Evolutionary conservation across 2,888 invertebrate genomes (phyloP).

Genomic region (Cotesia congregata): DNA sequence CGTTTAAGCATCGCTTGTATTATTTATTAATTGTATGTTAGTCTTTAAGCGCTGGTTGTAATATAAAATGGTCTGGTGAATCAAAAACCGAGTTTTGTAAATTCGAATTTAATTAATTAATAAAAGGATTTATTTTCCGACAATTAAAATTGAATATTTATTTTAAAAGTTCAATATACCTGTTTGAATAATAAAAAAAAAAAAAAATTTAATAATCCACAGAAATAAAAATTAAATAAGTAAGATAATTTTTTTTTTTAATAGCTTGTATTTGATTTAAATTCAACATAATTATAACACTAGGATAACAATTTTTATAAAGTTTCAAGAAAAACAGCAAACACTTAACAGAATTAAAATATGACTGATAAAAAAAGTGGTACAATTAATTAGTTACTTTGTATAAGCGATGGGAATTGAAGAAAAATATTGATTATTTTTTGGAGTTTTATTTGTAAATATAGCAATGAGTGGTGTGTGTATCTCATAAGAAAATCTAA

Average conservation of each 20-base stretch:
- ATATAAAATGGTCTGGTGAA: not conserved
- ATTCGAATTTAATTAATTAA: not conserved
- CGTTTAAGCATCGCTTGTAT: not conserved
- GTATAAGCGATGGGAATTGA: not conserved
- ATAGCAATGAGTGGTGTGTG: not conserved
- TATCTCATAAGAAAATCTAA: not conserved
- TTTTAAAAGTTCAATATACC: not conserved
- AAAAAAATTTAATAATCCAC: too few species aligned
- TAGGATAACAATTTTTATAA: too few species aligned
- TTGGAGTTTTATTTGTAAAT: not conserved
- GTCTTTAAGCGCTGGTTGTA: not conserved
- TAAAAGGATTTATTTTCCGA: not conserved
- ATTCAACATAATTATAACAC: too few species aligned
- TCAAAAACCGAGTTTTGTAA: not conserved
- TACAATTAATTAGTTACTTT: not conserved
- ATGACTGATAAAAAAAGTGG: not conserved
- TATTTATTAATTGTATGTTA: not conserved
- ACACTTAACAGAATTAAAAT: not conserved
- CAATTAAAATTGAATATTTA: not conserved
- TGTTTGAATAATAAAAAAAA: not conserved
- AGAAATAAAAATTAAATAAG: too few species aligned
- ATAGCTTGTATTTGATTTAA: too few species aligned
- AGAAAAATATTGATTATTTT: not conserved
- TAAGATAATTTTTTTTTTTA: too few species aligned
- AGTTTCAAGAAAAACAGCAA: too few species aligned